Conservation (phyloP, 2,113 vertebrate species). For the Scortum barcoo region DNA sequence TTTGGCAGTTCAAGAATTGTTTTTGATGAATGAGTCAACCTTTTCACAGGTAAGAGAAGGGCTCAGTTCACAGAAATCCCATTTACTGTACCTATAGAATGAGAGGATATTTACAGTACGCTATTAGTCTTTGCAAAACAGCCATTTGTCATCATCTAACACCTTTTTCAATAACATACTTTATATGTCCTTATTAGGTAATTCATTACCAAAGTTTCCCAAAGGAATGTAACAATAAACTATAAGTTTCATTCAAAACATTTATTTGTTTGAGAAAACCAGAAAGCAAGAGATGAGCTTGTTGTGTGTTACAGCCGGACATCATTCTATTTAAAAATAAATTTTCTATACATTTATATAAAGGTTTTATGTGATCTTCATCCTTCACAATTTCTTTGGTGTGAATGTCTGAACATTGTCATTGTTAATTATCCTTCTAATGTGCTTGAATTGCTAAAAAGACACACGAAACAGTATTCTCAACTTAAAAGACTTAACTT, state of each 20-base stretch:
- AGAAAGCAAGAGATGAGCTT: conserved; percentile 2
- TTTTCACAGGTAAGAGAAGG: background rate
- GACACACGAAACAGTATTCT: background rate
- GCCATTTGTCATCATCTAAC: conserved; percentile 22
- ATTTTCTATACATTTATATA: conserved; percentile 7
- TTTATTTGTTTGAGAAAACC: conserved; percentile 10
- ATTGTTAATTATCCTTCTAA: conserved; percentile 15
- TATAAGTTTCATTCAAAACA: background rate
- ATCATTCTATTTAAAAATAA: conserved; percentile 15
- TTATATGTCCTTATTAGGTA: background rate
- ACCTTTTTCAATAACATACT: background rate
- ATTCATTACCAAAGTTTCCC: background rate
- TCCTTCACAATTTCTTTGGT: background rate
- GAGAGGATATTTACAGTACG: background rate
- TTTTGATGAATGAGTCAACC: conserved; percentile 14
- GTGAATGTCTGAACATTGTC: background rate
- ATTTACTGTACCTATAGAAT: background rate
- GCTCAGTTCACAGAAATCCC: background rate
- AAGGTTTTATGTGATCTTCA: background rate
- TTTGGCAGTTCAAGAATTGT: background rate
- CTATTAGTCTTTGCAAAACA: background rate
- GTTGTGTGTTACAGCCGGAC: conserved; percentile 11
- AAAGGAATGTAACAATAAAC: background rate
- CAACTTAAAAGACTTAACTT: background rate
- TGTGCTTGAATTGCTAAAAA: background rate